Base-by-base conservation (phyloP, 2,113 vertebrate species). In the Myotis lucifugus region DNA sequence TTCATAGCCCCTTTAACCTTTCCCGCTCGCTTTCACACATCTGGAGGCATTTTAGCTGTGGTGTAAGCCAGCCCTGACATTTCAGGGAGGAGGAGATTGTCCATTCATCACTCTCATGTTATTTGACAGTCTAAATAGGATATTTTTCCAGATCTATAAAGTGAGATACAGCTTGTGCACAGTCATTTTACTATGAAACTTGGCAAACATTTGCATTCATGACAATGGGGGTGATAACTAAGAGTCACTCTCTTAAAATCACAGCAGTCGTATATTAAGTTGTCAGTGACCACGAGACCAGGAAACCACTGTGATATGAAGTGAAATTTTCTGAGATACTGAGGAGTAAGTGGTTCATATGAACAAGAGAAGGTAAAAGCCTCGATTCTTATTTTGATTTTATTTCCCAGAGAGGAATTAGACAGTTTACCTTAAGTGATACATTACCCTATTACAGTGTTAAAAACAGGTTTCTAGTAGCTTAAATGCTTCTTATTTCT, bases 1-100 rank as follows among this genome's bases (percentile, higher is more conserved):
- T 85, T 77, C 69, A 19, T 11, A 56, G 78, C 32, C 34, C 48
- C 42, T 66, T 67, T 56, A 48, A 72, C 83, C 69, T 82, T 86
- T 84, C 29, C 90, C 54, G 21, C 25, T 54, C 59, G 66, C 37
- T 42, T 27, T 77, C 85, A 77, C 89, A 95, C 82, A 67, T 88
- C 83, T 95, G 91, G 89, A 82, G 72, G 61, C 34, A 54, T 77
- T 90, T 92, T 89, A 90, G 85, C 86, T 83, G 89, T 93, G 79
- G 61, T 70, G 66, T 91, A 74, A 74, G 32, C 37, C 34, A 88
- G 74, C 61, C 78, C 29, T 15, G 14, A 17, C 88, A 64, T 42
- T 93, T 94, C 78, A 78, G 48, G 48, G 10, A 95, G 69, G 61
- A 37, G 81, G 56, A 77, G 42, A 78, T 69, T 91, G n/a, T 77